phyloP scores from a whole-genome alignment of 2,797 vertebrate genomes.

The Morus bassanus region DNA sequence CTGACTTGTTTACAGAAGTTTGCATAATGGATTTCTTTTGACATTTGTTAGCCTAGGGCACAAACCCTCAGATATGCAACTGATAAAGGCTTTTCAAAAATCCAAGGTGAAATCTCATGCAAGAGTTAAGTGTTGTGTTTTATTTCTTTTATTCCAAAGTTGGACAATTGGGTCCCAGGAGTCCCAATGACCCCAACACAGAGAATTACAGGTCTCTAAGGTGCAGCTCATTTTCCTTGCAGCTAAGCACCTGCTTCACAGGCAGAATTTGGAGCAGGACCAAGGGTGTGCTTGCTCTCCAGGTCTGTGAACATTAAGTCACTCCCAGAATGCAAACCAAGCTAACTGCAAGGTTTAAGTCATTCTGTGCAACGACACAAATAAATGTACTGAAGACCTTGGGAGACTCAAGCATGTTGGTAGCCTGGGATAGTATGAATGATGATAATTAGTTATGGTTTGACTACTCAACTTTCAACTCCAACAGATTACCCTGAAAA shows the following conservation, averaged over 20 bases:
- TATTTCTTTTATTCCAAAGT: background rate
- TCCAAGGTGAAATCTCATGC: background rate
- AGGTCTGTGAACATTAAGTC: background rate
- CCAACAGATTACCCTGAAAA: background rate
- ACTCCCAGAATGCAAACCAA: background rate
- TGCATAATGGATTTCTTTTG: background rate
- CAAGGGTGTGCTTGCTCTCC: background rate
- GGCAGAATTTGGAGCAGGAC: background rate
- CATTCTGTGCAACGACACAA: background rate
- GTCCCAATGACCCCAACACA: background rate
- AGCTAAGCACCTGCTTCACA: background rate
- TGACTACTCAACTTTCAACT: background rate
- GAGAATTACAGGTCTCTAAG: background rate
- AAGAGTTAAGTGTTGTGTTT: background rate
- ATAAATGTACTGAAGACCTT: background rate
- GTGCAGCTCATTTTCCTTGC: background rate
- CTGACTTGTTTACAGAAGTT: background rate
- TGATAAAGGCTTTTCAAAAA: background rate
- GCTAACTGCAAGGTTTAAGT: background rate
- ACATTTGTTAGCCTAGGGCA: background rate
- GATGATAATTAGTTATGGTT: background rate
- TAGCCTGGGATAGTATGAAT: background rate
- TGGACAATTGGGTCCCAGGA: background rate
- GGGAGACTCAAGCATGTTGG: background rate
- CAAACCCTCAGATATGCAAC: background rate